Conservation (phyloP, 1,140 invertebrate genomes). For the Charaxes varanes region DNA sequence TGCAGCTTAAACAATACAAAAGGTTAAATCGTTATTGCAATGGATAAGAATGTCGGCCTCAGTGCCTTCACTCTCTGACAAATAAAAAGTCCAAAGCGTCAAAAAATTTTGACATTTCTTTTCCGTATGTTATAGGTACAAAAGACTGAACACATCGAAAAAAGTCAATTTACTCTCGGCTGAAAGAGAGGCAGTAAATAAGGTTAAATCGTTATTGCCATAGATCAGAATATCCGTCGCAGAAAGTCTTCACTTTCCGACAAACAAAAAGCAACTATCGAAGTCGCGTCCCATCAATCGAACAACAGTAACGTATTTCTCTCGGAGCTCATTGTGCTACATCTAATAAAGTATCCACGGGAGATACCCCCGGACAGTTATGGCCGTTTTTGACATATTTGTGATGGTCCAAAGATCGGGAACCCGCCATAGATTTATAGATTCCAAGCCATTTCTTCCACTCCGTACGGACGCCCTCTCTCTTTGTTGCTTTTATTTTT, state of each 20-base stretch:
- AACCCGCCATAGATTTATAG: slow-evolving; percentile 50
- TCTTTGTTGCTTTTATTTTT: slow-evolving; percentile 29
- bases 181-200: too few species aligned
- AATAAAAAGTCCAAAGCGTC: too few species aligned
- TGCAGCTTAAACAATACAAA: too few species aligned
- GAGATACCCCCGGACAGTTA: slow-evolving; percentile 46
- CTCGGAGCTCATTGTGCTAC: slow-evolving; percentile 38
- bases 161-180: too few species aligned
- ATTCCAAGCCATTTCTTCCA: slow-evolving; percentile 55
- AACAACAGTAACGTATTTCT: slow-evolving; percentile 38
- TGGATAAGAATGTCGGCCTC: too few species aligned
- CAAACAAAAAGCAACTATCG: slow-evolving; percentile 18
- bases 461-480: slow-evolving; percentile 37
- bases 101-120: too few species aligned
- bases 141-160: too few species aligned
- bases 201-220: too few species aligned
- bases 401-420: slow-evolving; percentile 50
- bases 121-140: too few species aligned
- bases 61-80: too few species aligned
- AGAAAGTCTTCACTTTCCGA: slow-evolving; percentile 12
- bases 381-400: slow-evolving; percentile 57
- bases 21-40: too few species aligned
- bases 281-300: slow-evolving; percentile 40
- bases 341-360: slow-evolving; percentile 51
- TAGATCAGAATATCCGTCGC: slow-evolving; percentile 25